A percentile compares a stretch with the other conserved stretches of the same genome.
These are phyloP conservation scores for Neopelma chrysocephalum DNA, from an alignment of 2,797 vertebrate species.

Conservation along the genomic window DNA sequence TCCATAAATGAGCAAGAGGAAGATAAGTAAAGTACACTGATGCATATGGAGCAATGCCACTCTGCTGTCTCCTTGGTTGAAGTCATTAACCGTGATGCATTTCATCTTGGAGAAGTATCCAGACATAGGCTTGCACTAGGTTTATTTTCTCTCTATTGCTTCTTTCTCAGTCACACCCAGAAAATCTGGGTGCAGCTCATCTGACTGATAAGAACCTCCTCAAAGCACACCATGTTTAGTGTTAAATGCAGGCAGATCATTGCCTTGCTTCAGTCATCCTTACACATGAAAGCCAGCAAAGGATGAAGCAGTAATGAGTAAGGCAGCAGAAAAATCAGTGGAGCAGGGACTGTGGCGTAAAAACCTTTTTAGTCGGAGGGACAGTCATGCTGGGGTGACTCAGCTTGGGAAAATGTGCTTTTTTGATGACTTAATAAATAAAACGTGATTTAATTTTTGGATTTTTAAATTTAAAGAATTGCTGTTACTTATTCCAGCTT, in stretches of 20 bases:
- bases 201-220: rapidly evolving
- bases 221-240: neutral
- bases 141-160: neutral
- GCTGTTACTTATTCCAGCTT: neutral
- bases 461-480: neutral
- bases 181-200: neutral
- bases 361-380: conserved; percentile 27
- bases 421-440: conserved; percentile 17
- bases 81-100: neutral
- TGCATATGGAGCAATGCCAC: neutral
- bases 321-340: neutral
- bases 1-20: neutral
- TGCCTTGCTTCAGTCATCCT: rapidly evolving
- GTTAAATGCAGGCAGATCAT: neutral
- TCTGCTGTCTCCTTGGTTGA: neutral
- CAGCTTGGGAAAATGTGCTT: neutral
- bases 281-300: neutral
- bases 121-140: neutral
- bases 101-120: neutral
- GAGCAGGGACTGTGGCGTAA: neutral
- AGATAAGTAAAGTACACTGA: neutral
- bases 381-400: conserved; percentile 26
- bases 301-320: neutral
- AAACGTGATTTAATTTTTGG: neutral
- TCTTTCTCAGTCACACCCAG: neutral